These are phyloP conservation scores for Anabas testudineus DNA, from an alignment of 2,797 vertebrate species.

Conservation along the genomic window DNA sequence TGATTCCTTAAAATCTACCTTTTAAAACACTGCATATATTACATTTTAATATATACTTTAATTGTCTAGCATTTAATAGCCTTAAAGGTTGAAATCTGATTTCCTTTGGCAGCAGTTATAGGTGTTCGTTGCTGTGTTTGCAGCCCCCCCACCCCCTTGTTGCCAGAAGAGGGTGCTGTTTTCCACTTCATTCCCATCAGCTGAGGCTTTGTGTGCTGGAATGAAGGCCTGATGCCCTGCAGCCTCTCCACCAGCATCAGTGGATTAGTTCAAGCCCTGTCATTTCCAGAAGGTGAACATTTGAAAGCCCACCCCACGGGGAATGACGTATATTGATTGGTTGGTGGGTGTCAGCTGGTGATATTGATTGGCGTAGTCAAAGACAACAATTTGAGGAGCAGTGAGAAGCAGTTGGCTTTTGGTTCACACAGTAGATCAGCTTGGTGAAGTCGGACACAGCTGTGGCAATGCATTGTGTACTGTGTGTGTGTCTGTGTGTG, in stretches of 20 bases:
- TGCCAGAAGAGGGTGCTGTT: conserved; percentile 50
- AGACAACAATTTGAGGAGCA: conserved; percentile 52
- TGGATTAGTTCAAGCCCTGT: conserved; percentile 36
- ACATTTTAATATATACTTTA: background rate
- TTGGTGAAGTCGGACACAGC: conserved; percentile 25
- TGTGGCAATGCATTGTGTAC: conserved; percentile 16
- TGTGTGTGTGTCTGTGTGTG: conserved; percentile 22
- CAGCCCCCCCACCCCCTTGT: too few species aligned
- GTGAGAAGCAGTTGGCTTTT: conserved; percentile 66
- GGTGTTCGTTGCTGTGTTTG: too few species aligned
- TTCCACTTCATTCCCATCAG: conserved; percentile 8
- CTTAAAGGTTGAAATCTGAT: background rate
- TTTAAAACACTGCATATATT: too few species aligned
- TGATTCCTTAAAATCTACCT: background rate
- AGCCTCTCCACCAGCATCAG: conserved; percentile 21
- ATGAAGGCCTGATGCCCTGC: conserved; percentile 15
- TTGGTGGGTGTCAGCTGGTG: conserved; percentile 54
- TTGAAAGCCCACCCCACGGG: conserved; percentile 30
- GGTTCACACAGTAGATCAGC: conserved; percentile 69
- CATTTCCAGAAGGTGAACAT: conserved; percentile 5
- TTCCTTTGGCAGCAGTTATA: too few species aligned
- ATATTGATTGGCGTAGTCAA: conserved; percentile 58
- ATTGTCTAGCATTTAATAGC: rapidly evolving
- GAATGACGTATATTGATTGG: conserved; percentile 69
- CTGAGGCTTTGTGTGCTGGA: background rate